Percentiles rank a stretch among this genome's conserved stretches.
phyloP scores from a whole-genome alignment of 1,140 invertebrate species.

The Planococcus citri region DNA sequence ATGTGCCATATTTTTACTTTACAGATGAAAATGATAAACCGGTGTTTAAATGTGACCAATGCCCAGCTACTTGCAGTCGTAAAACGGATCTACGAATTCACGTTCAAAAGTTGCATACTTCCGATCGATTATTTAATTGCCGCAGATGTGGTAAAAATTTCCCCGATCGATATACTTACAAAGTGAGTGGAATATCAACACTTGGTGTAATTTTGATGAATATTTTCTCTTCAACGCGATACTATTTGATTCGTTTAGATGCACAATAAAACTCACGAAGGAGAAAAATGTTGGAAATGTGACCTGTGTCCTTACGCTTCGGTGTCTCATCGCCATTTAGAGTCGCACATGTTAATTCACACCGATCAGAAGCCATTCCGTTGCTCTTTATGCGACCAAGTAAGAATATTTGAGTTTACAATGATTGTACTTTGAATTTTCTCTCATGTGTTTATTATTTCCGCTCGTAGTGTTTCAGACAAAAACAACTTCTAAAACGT shows the following conservation, averaged over 20 bases:
- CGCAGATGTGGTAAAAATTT: conserved; percentile 86
- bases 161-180: conserved; percentile 45
- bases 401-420: neutral
- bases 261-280: conserved; percentile 81
- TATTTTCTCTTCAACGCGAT: neutral
- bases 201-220: conserved; percentile 10
- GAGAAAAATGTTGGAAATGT: conserved; percentile 95
- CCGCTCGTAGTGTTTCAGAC: conserved; percentile 49
- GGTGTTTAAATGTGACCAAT: conserved; percentile 86
- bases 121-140: conserved; percentile 81
- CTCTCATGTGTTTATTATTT: neutral
- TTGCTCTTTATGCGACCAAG: conserved; percentile 66
- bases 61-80: conserved; percentile 89
- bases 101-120: conserved; percentile 89
- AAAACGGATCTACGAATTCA: conserved; percentile 95
- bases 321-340: conserved; percentile 80
- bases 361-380: conserved; percentile 83
- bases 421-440: neutral
- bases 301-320: conserved; percentile 89
- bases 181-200: neutral
- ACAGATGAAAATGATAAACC: conserved; percentile 60
- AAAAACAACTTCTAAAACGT: conserved; percentile 80
- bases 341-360: conserved; percentile 91
- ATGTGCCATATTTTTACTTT: too few relatives aligned
- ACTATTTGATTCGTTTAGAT: conserved; percentile 34